Evolutionary conservation across 2,888 invertebrate genomes (phyloP), one percentile per base, ranked within the genome.

Genomic region (Amphipoea oculea): DNA sequence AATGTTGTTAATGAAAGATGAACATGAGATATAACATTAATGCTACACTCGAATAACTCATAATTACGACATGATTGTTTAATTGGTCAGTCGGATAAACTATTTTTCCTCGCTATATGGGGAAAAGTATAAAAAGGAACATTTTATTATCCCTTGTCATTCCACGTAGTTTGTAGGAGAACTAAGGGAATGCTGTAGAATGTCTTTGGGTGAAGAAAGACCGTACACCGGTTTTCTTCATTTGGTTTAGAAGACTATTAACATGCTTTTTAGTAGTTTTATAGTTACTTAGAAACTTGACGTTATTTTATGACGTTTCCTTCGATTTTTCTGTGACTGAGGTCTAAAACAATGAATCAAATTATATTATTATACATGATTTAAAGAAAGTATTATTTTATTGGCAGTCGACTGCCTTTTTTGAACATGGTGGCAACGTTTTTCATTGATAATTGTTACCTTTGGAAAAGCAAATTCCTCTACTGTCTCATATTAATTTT

Each of bases 71-170:
- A 48, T 57, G 2, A 83, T 83, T 63, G 1, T 76, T 20, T 83
- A 68, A 57, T 63, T 68, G 48, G 9, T 17, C 45, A 23, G 67
- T 23, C 51, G 0, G 20, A 23, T 40, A 12, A 57, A 63, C 23
- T 36, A 69, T 57, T 63, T 68, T n/a, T 36, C 6, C 3, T 62
- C 4, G 29, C 17, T 23, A 4, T 45, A 62, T 9, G 42, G 12
- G 54, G 40, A 62, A 62, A 54, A 23, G 14, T 23, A 68, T 63
- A 77, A 69, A 48, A 78, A 76, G 40, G 23, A 29, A 48, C 40
- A 62, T 83, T 80, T 62, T 76, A 80, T 67, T 54, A 83, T 40
- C 45, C 42, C 36, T 79, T 62, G 51, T 51, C 14, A 6, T 45
- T 40, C 29, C 42, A 40, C n/a, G 29, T 57, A 40, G 54, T 68